phyloP scores from a whole-genome alignment of 1,140 invertebrate genomes.

The Diachasmimorpha longicaudata region DNA sequence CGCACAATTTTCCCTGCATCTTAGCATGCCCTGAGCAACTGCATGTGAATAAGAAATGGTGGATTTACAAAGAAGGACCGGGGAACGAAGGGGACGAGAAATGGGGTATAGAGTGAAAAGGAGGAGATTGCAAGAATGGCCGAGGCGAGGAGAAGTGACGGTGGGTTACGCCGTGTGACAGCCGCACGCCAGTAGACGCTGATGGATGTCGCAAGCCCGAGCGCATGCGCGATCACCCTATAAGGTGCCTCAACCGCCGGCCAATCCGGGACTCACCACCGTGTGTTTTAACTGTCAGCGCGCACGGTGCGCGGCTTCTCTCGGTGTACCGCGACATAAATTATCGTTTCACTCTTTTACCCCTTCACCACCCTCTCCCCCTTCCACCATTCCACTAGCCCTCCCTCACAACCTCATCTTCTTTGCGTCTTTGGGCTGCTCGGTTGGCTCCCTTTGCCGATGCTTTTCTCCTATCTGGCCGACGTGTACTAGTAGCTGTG shows the following conservation, averaged over 20 bases:
- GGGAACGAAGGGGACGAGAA: neutral
- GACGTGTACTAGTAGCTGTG: neutral
- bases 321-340: conserved; percentile 28
- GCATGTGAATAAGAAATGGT: neutral
- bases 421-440: conserved; percentile 12
- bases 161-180: conserved; percentile 37
- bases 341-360: conserved; percentile 10
- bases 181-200: conserved; percentile 42
- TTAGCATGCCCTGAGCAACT: neutral
- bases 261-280: conserved; percentile 50
- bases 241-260: conserved; percentile 52
- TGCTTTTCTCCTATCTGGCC: neutral
- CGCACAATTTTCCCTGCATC: neutral
- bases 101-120: neutral
- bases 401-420: too few species aligned
- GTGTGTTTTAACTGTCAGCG: conserved; percentile 58
- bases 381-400: neutral
- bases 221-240: conserved; percentile 59
- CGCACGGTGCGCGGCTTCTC: conserved; percentile 40
- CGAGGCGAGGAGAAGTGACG: conserved; percentile 39
- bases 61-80: neutral
- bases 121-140: conserved; percentile 34
- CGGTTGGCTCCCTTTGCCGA: conserved; percentile 12
- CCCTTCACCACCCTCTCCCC: neutral
- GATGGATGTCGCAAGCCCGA: conserved; percentile 49